Evolutionary conservation across 2,888 invertebrate species (phyloP).

Genomic region (Ornithoptera alexandrae): DNA sequence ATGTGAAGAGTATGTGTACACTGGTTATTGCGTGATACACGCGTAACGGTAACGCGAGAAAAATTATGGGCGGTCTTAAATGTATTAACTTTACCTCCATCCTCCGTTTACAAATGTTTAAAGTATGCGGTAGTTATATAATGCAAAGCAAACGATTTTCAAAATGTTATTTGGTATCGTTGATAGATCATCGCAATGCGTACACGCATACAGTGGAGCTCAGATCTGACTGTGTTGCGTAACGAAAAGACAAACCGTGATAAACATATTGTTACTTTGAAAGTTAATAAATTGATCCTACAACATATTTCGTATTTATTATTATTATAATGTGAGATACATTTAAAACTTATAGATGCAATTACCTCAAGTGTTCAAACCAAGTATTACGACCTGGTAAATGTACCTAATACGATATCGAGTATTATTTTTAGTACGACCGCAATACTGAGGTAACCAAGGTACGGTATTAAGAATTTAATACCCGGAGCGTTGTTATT

Average conservation of each 20-base stretch:
- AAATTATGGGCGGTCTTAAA: not conserved
- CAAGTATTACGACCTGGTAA: too few species aligned
- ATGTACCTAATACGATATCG: too few species aligned
- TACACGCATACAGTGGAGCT: conserved; percentile 46
- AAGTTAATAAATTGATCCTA: conserved; percentile 63
- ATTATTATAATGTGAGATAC: not conserved
- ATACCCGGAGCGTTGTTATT: too few species aligned
- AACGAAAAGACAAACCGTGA: conserved; percentile 74
- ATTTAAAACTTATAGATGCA: too few species aligned
- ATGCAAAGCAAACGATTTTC: not conserved
- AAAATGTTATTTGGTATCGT: not conserved
- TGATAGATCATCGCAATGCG: conserved; percentile 32
- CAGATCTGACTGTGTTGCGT: conserved; percentile 64
- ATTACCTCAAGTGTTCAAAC: too few species aligned
- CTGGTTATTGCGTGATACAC: too few species aligned
- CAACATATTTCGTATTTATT: conserved; percentile 27
- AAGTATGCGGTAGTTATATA: not conserved
- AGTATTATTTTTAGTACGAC: too few species aligned
- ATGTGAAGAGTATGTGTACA: too few species aligned
- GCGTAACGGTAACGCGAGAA: too few species aligned
- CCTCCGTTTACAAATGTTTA: not conserved
- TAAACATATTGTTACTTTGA: conserved; percentile 70
- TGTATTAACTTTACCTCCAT: not conserved
- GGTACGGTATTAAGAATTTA: too few species aligned
- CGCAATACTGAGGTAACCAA: too few species aligned